phyloP scores from a whole-genome alignment of 2,888 invertebrate species.

The Subacronicta megacephala region DNA sequence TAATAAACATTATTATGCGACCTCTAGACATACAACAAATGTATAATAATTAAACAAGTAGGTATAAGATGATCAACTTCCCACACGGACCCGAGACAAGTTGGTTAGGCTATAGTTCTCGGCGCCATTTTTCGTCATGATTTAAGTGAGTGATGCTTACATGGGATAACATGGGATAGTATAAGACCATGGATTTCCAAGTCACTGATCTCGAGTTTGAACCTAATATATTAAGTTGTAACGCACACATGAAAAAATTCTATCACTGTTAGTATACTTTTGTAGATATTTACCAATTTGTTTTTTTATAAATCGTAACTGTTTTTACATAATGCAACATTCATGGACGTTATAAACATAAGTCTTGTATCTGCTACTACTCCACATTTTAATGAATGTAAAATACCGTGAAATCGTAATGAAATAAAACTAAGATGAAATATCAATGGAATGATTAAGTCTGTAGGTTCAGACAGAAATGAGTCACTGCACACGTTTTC shows the following conservation, averaged over 20 bases:
- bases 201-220: no score
- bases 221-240: no score
- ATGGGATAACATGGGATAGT: no score
- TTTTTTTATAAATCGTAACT: no score
- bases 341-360: not conserved
- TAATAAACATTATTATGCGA: not conserved
- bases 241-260: no score
- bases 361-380: not conserved
- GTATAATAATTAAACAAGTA: conserved; percentile 1
- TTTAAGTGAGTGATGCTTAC: no score
- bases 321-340: no score
- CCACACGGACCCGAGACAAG: conserved; percentile 17
- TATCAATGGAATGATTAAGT: conserved; percentile 51
- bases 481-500: conserved; percentile 62
- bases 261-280: no score
- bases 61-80: conserved; percentile 14
- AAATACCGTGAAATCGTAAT: conserved; percentile 12
- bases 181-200: no score
- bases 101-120: no score
- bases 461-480: conserved; percentile 49
- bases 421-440: conserved; percentile 32
- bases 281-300: no score
- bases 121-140: no score
- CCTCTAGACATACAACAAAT: conserved; percentile 7
- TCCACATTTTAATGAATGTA: conserved; percentile 3